Conservation (phyloP, 2,797 vertebrate genomes). For the Mus minutoides region DNA sequence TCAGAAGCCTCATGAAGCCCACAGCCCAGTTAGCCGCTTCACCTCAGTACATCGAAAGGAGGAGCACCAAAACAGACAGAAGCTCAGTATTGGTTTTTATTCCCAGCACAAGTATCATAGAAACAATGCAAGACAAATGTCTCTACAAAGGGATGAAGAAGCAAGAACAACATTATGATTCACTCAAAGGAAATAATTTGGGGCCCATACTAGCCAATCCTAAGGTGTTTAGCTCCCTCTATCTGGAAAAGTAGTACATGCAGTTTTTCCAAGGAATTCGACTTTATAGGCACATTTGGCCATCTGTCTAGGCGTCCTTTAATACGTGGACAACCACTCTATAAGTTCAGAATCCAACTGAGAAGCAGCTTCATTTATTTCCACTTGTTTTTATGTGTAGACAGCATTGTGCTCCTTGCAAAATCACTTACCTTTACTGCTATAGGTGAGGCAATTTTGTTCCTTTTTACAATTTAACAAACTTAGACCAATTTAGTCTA, state of each 20-base stretch:
- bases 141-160: neutral
- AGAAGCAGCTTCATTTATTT: neutral
- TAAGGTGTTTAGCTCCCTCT: neutral
- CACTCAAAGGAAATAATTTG: neutral
- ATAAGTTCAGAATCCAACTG: neutral
- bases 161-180: neutral
- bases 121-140: neutral
- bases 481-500: neutral
- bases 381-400: neutral
- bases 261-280: neutral
- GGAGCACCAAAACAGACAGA: neutral
- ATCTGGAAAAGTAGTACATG: neutral
- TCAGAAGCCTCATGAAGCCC: conserved; percentile 39
- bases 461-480: neutral
- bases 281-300: neutral
- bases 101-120: neutral
- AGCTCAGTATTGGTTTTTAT: neutral
- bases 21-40: conserved; percentile 3
- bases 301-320: neutral
- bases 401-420: neutral
- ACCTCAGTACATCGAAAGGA: neutral
- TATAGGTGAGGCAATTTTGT: neutral
- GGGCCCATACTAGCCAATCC: neutral
- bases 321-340: neutral
- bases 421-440: neutral